phyloP scores from a whole-genome alignment of 2,888 invertebrate genomes.

The Temnothorax ravouxi region DNA sequence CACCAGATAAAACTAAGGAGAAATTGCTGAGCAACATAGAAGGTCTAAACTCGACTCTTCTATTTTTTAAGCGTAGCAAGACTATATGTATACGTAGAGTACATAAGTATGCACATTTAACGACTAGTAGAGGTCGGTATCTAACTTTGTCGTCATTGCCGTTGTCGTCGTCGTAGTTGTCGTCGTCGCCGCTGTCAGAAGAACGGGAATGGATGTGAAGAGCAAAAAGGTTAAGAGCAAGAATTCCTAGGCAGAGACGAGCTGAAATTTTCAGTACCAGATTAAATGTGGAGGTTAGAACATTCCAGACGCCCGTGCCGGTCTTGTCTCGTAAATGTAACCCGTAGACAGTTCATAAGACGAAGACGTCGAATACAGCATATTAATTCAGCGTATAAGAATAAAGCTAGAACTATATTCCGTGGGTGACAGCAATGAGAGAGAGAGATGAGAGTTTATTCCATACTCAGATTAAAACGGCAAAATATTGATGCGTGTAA shows the following conservation, averaged over 20 bases:
- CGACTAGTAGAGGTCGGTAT: constrained; percentile 33
- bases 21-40: constrained; percentile 17
- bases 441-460: not conserved
- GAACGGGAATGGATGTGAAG: constrained; percentile 28
- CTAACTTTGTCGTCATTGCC: constrained; percentile 44
- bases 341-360: constrained; percentile 39
- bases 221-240: constrained; percentile 39
- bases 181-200: constrained; percentile 16
- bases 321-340: constrained; percentile 39
- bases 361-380: constrained; percentile 1
- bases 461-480: not conserved
- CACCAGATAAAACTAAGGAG: not conserved
- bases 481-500: not conserved
- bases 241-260: constrained; percentile 45
- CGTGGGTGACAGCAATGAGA: not conserved
- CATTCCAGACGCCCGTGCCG: constrained; percentile 31
- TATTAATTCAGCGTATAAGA: constrained; percentile 27
- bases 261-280: constrained; percentile 54
- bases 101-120: constrained; percentile 30
- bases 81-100: constrained; percentile 16
- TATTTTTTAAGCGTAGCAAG: constrained; percentile 29
- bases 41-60: constrained; percentile 20
- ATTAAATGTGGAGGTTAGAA: constrained; percentile 51
- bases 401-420: constrained; percentile 11
- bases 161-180: constrained; percentile 29